phyloP scores from a whole-genome alignment of 2,888 invertebrate species.

The Eremobia ochroleuca region DNA sequence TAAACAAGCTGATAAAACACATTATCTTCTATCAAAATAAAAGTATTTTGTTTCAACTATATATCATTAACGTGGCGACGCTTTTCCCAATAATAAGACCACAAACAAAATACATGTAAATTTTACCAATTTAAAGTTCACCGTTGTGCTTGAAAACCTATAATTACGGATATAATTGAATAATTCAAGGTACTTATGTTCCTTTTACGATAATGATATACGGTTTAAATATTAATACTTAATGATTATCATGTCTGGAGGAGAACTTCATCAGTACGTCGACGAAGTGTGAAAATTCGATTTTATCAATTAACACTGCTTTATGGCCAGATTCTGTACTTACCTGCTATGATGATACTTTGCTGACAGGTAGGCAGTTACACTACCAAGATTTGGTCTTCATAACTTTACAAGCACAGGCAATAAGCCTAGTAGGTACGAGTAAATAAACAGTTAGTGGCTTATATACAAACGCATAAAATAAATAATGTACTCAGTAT shows the following conservation, averaged over 20 bases:
- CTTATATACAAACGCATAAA: conserved; percentile 69
- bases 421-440: conserved; percentile 48
- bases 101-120: conserved; percentile 43
- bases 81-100: conserved; percentile 14
- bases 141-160: conserved; percentile 65
- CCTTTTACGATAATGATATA: conserved; percentile 66
- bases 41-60: conserved; percentile 20
- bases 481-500: conserved; percentile 69
- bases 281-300: conserved; percentile 46
- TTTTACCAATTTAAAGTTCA: conserved; percentile 55
- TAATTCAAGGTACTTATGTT: conserved; percentile 55
- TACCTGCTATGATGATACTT: conserved; percentile 41
- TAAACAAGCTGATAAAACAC: conserved; percentile 7
- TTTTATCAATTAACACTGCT: conserved; percentile 53
- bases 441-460: conserved; percentile 53
- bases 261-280: conserved; percentile 45
- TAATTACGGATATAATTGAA: conserved; percentile 65
- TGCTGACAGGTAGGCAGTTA: conserved; percentile 45
- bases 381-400: conserved; percentile 60
- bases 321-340: conserved; percentile 29
- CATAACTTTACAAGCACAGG: conserved; percentile 61
- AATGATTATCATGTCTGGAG: conserved; percentile 50
- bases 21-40: conserved; percentile 19
- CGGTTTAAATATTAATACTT: conserved; percentile 60
- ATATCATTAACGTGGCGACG: conserved; percentile 13